phyloP scores from a whole-genome alignment of 1,140 invertebrate genomes.

The Calephelis virginiensis region DNA sequence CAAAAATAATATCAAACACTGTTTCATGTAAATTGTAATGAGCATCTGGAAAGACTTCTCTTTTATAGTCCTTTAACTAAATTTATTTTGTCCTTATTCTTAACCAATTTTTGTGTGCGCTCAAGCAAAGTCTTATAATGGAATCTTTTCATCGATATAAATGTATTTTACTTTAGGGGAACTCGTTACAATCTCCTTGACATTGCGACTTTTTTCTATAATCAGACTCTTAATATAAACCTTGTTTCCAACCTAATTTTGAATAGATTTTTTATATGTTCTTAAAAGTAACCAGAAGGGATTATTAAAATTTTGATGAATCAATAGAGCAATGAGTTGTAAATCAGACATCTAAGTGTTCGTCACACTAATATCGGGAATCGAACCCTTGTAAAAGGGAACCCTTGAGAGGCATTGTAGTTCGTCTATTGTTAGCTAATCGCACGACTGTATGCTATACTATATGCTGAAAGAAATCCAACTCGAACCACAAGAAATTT shows the following conservation, averaged over 20 bases:
- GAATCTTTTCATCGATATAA: constrained; percentile 33
- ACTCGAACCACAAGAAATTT: no score
- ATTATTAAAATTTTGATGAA: no score
- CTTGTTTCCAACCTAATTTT: not conserved
- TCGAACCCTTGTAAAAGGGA: no score
- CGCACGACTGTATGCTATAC: no score
- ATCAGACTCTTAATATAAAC: not conserved
- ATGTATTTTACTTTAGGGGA: constrained; percentile 30
- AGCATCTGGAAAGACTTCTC: constrained; percentile 8
- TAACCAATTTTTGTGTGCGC: constrained; percentile 36
- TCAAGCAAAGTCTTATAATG: constrained; percentile 40
- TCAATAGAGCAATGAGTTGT: no score
- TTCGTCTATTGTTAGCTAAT: no score
- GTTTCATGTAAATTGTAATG: constrained; percentile 8
- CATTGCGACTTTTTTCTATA: not conserved
- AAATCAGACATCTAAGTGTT: no score
- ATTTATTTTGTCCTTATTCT: constrained; percentile 28
- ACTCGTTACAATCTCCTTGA: constrained; percentile 11
- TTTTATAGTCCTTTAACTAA: constrained; percentile 26
- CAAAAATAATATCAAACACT: not conserved
- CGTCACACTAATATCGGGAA: no score
- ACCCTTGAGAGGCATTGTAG: no score
- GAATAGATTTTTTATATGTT: not conserved
- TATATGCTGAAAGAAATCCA: no score
- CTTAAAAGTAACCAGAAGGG: no score